Evolutionary conservation across 2,113 vertebrate genomes (phyloP).

Genomic region (Acanthisitta chloris): DNA sequence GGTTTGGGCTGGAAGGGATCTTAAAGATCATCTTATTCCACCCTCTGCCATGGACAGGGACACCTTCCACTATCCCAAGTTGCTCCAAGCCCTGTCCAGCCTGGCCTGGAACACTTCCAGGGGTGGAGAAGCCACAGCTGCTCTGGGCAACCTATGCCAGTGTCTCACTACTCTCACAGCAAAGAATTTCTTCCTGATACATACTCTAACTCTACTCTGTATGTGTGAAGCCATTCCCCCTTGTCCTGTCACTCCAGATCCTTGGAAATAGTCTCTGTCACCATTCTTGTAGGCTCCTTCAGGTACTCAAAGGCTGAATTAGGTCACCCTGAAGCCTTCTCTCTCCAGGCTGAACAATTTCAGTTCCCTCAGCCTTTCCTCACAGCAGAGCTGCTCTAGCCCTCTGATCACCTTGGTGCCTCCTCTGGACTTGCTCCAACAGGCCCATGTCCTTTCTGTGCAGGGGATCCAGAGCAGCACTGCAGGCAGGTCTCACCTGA

Average conservation of each 20-base stretch:
- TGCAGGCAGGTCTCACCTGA: not conserved
- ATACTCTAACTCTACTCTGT: not conserved
- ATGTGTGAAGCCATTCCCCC: not conserved
- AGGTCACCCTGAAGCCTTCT: not conserved
- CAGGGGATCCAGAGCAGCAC: not conserved
- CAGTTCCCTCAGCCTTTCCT: not conserved
- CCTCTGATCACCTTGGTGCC: not conserved
- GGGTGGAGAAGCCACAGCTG: not conserved
- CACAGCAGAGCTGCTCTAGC: not conserved
- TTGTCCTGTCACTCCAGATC: not conserved
- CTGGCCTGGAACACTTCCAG: not conserved
- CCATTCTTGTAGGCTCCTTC: too few species aligned
- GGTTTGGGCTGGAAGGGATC: not conserved
- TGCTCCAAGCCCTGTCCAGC: not conserved
- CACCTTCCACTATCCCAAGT: not conserved
- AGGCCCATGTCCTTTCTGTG: not conserved
- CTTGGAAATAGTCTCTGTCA: not conserved
- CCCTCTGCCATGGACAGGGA: not conserved
- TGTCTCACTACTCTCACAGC: not conserved
- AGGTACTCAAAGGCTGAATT: not conserved
- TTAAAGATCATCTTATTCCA: not conserved
- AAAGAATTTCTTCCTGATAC: not conserved
- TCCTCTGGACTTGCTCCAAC: not conserved
- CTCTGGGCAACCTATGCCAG: not conserved
- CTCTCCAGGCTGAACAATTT: not conserved